phyloP scores from a whole-genome alignment of 2,113 vertebrate species.

The Phoxinus phoxinus region DNA sequence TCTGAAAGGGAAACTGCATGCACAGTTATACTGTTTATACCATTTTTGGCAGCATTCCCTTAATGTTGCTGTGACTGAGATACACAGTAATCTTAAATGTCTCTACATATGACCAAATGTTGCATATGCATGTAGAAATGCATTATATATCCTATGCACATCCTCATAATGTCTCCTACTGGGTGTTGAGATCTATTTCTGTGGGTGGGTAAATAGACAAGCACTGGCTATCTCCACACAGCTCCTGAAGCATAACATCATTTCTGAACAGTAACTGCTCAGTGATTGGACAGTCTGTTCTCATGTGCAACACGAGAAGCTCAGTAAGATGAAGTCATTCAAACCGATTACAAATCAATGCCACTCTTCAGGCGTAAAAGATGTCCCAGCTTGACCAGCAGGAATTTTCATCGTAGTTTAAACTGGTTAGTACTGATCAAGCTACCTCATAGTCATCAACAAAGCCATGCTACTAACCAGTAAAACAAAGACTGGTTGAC shows the following conservation, averaged over 20 bases:
- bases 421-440: not conserved
- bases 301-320: conserved; percentile 1
- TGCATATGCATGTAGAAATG: not conserved
- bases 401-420: not conserved
- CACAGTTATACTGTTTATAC: not conserved
- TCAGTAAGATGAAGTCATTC: conserved; percentile 13
- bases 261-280: conserved; percentile 38
- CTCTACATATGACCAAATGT: not conserved
- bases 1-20: too few relatives aligned
- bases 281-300: conserved; percentile 21
- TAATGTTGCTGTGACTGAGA: not conserved
- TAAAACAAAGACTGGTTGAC: not conserved
- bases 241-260: not conserved
- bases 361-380: not conserved
- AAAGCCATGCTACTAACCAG: not conserved
- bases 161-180: not conserved
- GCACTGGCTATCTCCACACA: not conserved
- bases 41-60: not conserved
- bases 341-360: not conserved
- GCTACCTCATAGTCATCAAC: not conserved
- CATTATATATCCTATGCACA: not conserved
- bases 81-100: not conserved
- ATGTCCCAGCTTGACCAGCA: not conserved
- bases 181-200: not conserved
- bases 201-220: not conserved